Evolutionary conservation across 2,888 invertebrate genomes (phyloP).

Genomic region (Archaeoteleia sp.): DNA sequence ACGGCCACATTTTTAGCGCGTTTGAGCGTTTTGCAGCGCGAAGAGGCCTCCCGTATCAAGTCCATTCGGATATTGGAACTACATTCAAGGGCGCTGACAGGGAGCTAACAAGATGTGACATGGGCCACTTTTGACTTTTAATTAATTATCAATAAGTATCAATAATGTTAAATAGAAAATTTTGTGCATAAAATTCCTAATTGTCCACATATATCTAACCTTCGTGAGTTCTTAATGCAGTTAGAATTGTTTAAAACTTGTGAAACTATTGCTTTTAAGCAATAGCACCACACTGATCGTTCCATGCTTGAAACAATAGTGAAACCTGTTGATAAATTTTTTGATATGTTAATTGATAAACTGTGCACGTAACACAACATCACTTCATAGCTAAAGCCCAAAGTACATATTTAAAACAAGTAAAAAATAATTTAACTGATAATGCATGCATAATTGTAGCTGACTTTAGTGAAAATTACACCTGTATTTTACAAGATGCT

Average conservation of each 20-base stretch:
- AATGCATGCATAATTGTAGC: constrained; percentile 40
- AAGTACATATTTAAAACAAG: constrained; percentile 22
- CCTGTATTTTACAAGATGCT: constrained; percentile 36
- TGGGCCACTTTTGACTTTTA: too few species aligned
- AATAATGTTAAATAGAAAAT: too few species aligned
- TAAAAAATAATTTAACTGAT: constrained; percentile 27
- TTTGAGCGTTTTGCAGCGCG: too few species aligned
- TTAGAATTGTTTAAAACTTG: too few species aligned
- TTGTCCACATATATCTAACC: constrained; percentile 32
- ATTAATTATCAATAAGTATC: too few species aligned
- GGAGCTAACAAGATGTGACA: too few species aligned
- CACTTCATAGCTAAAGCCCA: constrained; percentile 44
- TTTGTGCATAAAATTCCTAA: constrained; percentile 16
- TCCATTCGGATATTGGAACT: too few species aligned
- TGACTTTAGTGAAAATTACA: constrained; percentile 47
- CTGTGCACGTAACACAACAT: constrained; percentile 31
- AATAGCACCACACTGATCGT: constrained; percentile 50
- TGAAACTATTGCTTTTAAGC: constrained; percentile 47
- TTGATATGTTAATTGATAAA: constrained; percentile 30
- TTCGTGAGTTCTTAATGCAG: constrained; percentile 11
- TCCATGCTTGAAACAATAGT: constrained; percentile 44
- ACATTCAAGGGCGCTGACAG: too few species aligned
- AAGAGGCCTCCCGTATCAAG: too few species aligned
- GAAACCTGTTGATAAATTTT: constrained; percentile 40
- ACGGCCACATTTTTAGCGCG: too few species aligned